phyloP scores from a whole-genome alignment of 2,888 invertebrate species.

The Cetonia aurata region DNA sequence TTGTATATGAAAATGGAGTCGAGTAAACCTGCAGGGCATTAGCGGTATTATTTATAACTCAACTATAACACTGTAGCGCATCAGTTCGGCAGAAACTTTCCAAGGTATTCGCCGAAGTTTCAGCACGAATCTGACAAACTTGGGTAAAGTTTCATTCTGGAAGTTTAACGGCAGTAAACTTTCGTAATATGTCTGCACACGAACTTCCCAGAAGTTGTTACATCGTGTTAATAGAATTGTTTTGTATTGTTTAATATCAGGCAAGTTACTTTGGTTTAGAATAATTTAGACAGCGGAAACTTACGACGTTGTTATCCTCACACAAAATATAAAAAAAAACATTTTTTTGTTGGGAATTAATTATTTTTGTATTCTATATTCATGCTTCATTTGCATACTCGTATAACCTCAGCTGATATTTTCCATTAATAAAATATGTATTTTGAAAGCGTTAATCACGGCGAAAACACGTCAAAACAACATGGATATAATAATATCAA shows the following conservation, averaged over 20 bases:
- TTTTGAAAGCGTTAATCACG: too few relatives aligned
- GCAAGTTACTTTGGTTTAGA: background rate
- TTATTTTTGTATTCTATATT: too few relatives aligned
- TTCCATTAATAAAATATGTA: too few relatives aligned
- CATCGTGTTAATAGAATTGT: conserved; percentile 39
- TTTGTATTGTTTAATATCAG: conserved; percentile 39
- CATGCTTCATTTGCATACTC: too few relatives aligned
- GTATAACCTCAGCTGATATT: too few relatives aligned
- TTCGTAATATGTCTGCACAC: conserved; percentile 44
- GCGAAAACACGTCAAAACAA: too few relatives aligned
- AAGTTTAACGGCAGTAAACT: conserved; percentile 43
- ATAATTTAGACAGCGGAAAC: background rate
- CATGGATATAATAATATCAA: too few relatives aligned
- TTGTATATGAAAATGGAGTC: conserved; percentile 26
- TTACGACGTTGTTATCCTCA: too few relatives aligned
- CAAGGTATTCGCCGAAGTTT: conserved; percentile 42
- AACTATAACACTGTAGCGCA: conserved; percentile 37
- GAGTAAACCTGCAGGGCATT: conserved; percentile 38
- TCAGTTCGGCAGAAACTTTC: conserved; percentile 41
- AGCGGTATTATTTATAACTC: conserved; percentile 44
- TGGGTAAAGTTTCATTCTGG: conserved; percentile 28
- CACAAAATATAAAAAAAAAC: too few relatives aligned
- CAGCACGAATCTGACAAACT: conserved; percentile 39
- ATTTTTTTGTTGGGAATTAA: too few relatives aligned
- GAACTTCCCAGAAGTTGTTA: conserved; percentile 40